These are phyloP conservation scores for Caenorhabditis sp. DNA, from an alignment of 2,888 invertebrate species.

Conservation along the genomic window DNA sequence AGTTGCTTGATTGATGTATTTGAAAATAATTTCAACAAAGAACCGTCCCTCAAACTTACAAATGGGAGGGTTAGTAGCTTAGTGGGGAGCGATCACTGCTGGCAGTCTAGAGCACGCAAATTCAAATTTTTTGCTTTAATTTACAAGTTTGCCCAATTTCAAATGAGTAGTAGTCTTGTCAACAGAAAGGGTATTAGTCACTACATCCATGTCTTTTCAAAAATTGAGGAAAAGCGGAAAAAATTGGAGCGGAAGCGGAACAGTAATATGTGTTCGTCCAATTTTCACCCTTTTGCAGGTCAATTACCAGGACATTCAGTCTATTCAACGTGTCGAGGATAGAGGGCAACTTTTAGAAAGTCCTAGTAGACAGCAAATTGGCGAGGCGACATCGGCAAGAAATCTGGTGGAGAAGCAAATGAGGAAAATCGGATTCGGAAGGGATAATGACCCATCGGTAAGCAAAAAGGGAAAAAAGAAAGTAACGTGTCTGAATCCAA, in stretches of 20 bases:
- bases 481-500: not conserved
- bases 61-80: no score
- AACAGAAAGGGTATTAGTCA: no score
- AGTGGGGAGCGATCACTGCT: no score
- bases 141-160: no score
- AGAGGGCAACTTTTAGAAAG: constrained; percentile 2
- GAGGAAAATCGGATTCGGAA: constrained; percentile 51
- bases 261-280: not conserved
- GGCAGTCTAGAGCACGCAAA: no score
- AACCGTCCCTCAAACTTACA: no score
- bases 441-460: constrained; percentile 44
- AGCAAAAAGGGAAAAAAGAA: not conserved
- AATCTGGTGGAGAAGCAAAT: constrained; percentile 62
- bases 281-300: constrained; percentile 21
- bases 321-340: constrained; percentile 18
- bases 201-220: no score
- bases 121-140: no score
- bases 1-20: constrained; percentile 40
- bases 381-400: constrained; percentile 23
- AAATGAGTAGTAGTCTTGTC: no score
- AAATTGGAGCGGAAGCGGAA: not conserved
- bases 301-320: constrained; percentile 27
- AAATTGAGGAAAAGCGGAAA: constrained; percentile 1
- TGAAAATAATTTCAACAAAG: no score
- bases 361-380: constrained; percentile 1